These are phyloP conservation scores for Bradypodion ventrale DNA, from an alignment of 2,797 vertebrate genomes.

Conservation along the genomic window DNA sequence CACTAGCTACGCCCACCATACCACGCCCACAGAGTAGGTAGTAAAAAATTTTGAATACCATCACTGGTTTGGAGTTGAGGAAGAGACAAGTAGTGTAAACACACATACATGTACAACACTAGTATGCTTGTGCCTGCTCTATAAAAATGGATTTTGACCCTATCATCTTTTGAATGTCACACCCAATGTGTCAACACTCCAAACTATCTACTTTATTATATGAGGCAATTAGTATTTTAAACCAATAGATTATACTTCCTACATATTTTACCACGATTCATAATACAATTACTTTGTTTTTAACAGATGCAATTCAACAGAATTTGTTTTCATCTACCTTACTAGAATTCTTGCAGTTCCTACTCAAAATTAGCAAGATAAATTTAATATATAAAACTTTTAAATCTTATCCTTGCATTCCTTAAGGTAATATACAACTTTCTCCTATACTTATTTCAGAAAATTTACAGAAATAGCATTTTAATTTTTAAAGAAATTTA, in stretches of 20 bases:
- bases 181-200: background rate
- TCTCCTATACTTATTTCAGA: no score
- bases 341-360: constrained; percentile 41
- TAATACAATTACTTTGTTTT: constrained; percentile 32
- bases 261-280: constrained; percentile 18
- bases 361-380: constrained; percentile 51
- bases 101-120: background rate
- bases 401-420: background rate
- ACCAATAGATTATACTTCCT: constrained; percentile 20
- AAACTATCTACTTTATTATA: background rate
- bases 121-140: background rate
- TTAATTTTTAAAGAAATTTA: background rate
- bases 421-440: background rate
- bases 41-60: no score
- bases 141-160: background rate
- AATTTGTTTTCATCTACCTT: constrained; percentile 60
- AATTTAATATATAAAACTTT: constrained; percentile 7
- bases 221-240: background rate
- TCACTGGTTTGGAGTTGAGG: background rate
- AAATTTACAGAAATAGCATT: background rate
- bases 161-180: background rate
- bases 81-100: background rate
- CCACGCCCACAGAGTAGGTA: no score
- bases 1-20: no score
- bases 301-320: constrained; percentile 48